Evolutionary conservation across 2,888 invertebrate species (phyloP).

Genomic region (Macrosiphum euphorbiae): DNA sequence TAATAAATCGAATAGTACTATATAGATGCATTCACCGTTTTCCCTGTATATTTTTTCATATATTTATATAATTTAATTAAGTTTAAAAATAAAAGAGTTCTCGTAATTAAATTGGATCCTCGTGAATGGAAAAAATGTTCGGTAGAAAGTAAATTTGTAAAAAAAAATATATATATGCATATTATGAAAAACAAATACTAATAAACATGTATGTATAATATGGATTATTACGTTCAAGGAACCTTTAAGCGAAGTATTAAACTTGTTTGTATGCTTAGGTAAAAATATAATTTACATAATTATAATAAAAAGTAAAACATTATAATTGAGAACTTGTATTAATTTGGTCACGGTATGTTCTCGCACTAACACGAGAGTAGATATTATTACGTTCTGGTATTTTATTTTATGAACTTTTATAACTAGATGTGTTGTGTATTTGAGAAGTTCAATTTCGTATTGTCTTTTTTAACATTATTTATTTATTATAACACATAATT

Average conservation of each 20-base stretch:
- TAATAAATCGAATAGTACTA: background rate
- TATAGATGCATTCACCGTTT: background rate
- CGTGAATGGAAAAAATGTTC: background rate
- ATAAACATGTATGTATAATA: background rate
- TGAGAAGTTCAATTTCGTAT: background rate
- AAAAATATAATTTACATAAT: conserved; percentile 6
- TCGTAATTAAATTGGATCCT: background rate
- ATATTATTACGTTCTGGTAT: background rate
- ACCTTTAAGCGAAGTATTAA: too few species aligned
- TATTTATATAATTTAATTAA: too few species aligned
- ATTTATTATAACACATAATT: background rate
- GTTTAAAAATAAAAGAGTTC: too few species aligned
- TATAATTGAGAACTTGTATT: background rate
- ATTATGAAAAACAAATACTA: background rate
- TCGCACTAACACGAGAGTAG: background rate
- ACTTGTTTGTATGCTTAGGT: background rate
- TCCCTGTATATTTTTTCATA: background rate
- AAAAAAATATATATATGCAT: background rate
- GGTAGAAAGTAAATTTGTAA: background rate
- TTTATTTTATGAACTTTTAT: background rate
- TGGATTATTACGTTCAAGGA: background rate
- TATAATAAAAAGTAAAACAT: background rate
- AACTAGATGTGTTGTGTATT: background rate
- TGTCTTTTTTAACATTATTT: background rate
- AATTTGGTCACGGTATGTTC: background rate